Base-by-base conservation (phyloP, 2,113 vertebrate genomes). In the Cettia cetti region DNA sequence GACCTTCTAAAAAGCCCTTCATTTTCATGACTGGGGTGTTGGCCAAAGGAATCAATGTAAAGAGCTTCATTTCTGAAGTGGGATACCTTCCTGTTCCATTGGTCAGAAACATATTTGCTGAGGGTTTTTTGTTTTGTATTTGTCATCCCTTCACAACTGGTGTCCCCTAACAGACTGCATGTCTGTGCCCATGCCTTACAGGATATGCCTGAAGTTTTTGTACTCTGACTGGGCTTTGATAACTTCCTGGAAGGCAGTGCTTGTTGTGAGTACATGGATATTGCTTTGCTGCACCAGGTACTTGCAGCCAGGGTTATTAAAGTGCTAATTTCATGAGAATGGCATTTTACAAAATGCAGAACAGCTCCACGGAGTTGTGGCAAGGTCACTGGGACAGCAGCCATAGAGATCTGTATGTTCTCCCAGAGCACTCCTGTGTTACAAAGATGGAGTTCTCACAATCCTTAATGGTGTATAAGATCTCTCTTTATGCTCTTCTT, bases 311-410 rank as follows among this genome's bases (percentile, higher is more conserved):
- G 68, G 70, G 84, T 89, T 84, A 69, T 89, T 97, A 42, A 89
- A 95, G 91, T 89, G 77, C 83, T 95, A 78, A 83, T 94, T 95
- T 92, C 22, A 53, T 59, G 59, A 70, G 82, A 90, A 70, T 93
- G 90, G 69, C 85, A 45, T 94, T 35, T 89, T 79, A 15, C 0
- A 17, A 91, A 84, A 86, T 21, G 23, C 37, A 75, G 57, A 82
- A 21, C 70, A 79, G 81, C 86, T 87, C 65, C 0, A 0, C 1
- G 3, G 70, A 68, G 60, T 66, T 94, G 86, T 84, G 49, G 53
- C 77, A 91, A 94, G 95, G 94, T 95, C 83, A 54, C 72, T 84
- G 76, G 89, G 89, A 60, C 86, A 92, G 69, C 86, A 79, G 77
- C 87, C 47, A 16, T 1, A 57, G 82, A 87, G 69, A 71, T 37